Evolutionary conservation across 2,113 vertebrate genomes (phyloP), one percentile per base, ranked within the genome.

Genomic region (Zosterops pallidus): DNA sequence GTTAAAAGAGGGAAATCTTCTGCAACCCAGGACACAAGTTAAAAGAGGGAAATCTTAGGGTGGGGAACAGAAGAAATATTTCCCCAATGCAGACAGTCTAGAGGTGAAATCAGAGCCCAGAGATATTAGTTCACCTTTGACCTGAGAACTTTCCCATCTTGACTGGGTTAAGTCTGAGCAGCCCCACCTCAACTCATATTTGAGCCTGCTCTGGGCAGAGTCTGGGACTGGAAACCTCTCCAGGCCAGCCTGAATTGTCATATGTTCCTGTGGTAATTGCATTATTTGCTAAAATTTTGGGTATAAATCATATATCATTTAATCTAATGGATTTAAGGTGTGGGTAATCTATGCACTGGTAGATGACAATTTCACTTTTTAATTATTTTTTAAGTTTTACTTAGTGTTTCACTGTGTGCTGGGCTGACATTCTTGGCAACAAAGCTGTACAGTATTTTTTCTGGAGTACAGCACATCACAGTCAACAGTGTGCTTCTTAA

Each of bases 21-120:
- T 39, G 39, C 39, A 39, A 39, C 39, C 39, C 39, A 39, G 39
- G 11, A 39, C 23, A n/a, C 11, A 67, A 67, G 9, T 1, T 71
- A 53, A 86, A 65, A 33, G 8, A 24, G 6, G 3, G 6, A 17
- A 64, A 15, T 26, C 17, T 75, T 20, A n/a, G 39, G 11, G 1
- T 60, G 9, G 9, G 59, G 12, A 55, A 16, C 44, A 37, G 3
- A 46, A 86, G 5, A 41, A 64, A 17, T 2, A 8, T 78, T 79
- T 74, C 20, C 3, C 4, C 17, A 11, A 0, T 12, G 29, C 1
- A 12, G 35, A 33, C 7, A 52, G 20, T 37, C 23, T 12, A 57
- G 9, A 0, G 0, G 14, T 49, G 7, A 33, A 55, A 9, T 21
- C 2, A 10, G 26, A 24, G 2, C 12, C 20, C 7, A 29, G 9